Evolutionary conservation across 1,140 invertebrate genomes (phyloP).

Genomic region (Drosophila ficusphila): DNA sequence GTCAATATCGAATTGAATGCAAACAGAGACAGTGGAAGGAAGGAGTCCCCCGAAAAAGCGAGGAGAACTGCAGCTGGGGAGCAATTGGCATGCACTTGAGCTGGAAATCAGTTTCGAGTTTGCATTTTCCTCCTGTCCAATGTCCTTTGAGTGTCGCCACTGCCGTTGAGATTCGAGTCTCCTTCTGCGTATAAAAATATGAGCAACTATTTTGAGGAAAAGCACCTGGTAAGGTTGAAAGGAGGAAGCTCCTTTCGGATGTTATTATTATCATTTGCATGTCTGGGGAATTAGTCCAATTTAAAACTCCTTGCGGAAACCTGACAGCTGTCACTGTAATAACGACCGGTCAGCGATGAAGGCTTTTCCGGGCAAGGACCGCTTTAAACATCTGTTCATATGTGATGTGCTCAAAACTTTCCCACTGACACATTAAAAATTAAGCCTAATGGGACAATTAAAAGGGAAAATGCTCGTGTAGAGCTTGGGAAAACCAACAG

Average conservation of each 20-base stretch:
- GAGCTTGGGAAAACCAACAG: conserved; percentile 17
- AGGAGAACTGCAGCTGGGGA: conserved; percentile 12
- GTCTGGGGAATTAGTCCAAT: conserved; percentile 22
- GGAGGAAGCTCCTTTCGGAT: neutral
- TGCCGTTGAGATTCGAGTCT: conserved; percentile 29
- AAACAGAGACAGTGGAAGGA: conserved; percentile 52
- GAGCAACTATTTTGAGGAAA: conserved; percentile 9
- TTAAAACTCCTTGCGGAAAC: conserved; percentile 30
- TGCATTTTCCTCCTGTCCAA: conserved; percentile 7
- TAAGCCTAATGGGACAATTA: conserved; percentile 44
- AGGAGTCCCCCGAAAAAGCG: neutral
- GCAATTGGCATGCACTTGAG: conserved; percentile 54
- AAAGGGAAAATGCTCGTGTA: conserved; percentile 3
- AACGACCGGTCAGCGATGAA: conserved; percentile 23
- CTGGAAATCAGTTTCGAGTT: conserved; percentile 38
- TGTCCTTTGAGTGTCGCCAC: conserved; percentile 18
- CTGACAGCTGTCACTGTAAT: conserved; percentile 44
- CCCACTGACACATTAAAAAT: conserved; percentile 52
- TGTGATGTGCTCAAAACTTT: conserved; percentile 30
- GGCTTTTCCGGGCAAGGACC: neutral
- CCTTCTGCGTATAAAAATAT: conserved; percentile 27
- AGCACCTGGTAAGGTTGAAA: neutral
- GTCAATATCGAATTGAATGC: conserved; percentile 75
- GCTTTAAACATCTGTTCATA: conserved; percentile 23
- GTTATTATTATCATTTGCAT: conserved; percentile 28